A percentile compares a stretch with the other conserved stretches of the same genome.
Evolutionary conservation across 2,888 invertebrate genomes (phyloP).

Genomic region (Anarsia innoxiella): DNA sequence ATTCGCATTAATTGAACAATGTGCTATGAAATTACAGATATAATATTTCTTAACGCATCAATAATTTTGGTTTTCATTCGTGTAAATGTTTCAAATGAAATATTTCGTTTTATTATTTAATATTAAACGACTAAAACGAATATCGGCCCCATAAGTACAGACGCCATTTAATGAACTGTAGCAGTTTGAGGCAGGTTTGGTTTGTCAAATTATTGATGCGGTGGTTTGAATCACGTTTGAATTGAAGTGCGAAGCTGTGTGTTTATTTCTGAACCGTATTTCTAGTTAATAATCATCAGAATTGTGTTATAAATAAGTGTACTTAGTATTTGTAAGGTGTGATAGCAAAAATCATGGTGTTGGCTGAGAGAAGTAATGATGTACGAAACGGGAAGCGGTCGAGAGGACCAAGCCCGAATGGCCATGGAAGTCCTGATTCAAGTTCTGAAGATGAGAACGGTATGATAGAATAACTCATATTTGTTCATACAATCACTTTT

Average conservation of each 20-base stretch:
- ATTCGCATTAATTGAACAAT: background rate
- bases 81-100: constrained; percentile 6
- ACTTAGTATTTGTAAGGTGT: constrained; percentile 36
- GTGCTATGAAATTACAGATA: background rate
- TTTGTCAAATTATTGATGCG: constrained; percentile 75
- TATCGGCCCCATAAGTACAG: too few relatives aligned
- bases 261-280: constrained; percentile 30
- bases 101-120: too few relatives aligned
- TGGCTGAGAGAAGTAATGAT: constrained; percentile 91
- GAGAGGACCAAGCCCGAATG: constrained; percentile 93
- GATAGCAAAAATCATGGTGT: constrained; percentile 80
- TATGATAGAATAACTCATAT: too few relatives aligned
- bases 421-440: constrained; percentile 84
- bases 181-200: constrained; percentile 44
- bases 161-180: constrained; percentile 46
- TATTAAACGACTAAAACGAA: too few relatives aligned
- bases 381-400: constrained; percentile 92
- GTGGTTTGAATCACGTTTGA: constrained; percentile 76
- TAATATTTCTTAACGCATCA: background rate
- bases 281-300: constrained; percentile 22
- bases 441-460: constrained; percentile 92
- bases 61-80: background rate
- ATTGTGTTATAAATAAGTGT: constrained; percentile 30
- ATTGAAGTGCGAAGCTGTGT: constrained; percentile 61
- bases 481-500: too few relatives aligned